Conservation (phyloP, 2,888 invertebrate species). For the Salticus scenicus region DNA sequence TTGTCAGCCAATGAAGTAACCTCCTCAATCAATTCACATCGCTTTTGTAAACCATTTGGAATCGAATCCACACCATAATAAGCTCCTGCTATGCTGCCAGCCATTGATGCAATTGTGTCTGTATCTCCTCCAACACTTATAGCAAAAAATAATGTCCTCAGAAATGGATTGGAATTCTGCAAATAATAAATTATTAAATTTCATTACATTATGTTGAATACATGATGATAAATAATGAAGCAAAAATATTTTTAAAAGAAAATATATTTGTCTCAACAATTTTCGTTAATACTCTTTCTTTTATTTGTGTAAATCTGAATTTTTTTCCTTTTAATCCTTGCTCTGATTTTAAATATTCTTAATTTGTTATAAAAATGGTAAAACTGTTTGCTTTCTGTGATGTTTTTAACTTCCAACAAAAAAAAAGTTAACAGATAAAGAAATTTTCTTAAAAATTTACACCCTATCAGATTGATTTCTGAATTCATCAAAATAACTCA, state of each 20-base stretch:
- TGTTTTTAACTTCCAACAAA: no score
- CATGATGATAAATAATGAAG: no score
- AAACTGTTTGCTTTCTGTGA: no score
- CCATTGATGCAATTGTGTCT: slow-evolving; percentile 86
- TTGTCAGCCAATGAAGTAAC: slow-evolving; percentile 79
- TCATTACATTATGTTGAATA: background rate
- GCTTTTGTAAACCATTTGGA: slow-evolving; percentile 78
- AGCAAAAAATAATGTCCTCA: slow-evolving; percentile 82
- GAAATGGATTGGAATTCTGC: slow-evolving; percentile 73
- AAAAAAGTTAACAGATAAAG: no score
- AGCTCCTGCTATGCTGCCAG: slow-evolving; percentile 78
- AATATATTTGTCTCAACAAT: background rate
- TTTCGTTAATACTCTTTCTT: background rate
- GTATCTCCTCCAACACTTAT: slow-evolving; percentile 85
- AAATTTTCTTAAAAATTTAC: no score
- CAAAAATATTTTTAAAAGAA: background rate
- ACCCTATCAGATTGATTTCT: no score
- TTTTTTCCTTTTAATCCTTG: no score
- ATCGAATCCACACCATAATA: slow-evolving; percentile 80
- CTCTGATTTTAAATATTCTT: no score
- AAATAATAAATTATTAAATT: slow-evolving; percentile 23
- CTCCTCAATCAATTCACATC: slow-evolving; percentile 80
- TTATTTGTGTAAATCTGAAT: background rate
- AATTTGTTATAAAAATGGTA: no score
- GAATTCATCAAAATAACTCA: no score